Conservation (phyloP, 2,888 invertebrate genomes). For the Hemistola chrysoprasaria region DNA sequence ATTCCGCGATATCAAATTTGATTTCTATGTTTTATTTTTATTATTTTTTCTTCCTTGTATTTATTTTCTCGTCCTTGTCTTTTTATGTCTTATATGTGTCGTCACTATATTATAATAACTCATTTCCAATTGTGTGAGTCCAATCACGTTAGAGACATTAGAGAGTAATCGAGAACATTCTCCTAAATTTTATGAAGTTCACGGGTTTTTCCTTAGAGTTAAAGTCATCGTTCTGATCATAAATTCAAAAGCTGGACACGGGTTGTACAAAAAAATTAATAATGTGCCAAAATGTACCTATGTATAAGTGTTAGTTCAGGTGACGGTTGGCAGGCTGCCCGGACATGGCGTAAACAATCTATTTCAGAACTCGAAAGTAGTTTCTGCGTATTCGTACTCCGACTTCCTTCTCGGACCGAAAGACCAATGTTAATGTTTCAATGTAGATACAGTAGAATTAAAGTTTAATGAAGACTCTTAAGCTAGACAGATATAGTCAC, state of each 20-base stretch:
- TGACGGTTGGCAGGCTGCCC: slow-evolving; percentile 73
- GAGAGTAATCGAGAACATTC: too few species aligned
- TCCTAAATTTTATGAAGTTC: neutral
- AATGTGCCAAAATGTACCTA: slow-evolving; percentile 73
- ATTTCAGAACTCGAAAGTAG: slow-evolving; percentile 71
- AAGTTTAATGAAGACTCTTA: neutral
- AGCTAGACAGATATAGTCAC: neutral
- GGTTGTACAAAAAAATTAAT: slow-evolving; percentile 57
- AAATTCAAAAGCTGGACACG: slow-evolving; percentile 43
- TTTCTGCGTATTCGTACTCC: slow-evolving; percentile 59
- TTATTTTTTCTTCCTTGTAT: too few species aligned
- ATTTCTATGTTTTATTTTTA: too few species aligned
- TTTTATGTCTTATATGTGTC: too few species aligned
- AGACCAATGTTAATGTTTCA: slow-evolving; percentile 27
- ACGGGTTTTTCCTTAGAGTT: neutral
- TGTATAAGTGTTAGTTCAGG: slow-evolving; percentile 62
- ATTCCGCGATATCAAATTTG: too few species aligned
- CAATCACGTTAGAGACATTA: too few species aligned
- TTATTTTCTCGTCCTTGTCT: too few species aligned
- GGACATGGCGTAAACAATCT: slow-evolving; percentile 77
- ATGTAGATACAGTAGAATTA: slow-evolving; percentile 11
- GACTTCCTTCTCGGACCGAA: slow-evolving; percentile 38
- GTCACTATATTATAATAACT: too few species aligned
- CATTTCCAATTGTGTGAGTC: too few species aligned
- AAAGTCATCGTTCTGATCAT: slow-evolving; percentile 11